A percentile compares a stretch with the other conserved stretches of the same genome.
Conservation (phyloP, 2,888 invertebrate species). For the Notocelia uddmanniana region DNA sequence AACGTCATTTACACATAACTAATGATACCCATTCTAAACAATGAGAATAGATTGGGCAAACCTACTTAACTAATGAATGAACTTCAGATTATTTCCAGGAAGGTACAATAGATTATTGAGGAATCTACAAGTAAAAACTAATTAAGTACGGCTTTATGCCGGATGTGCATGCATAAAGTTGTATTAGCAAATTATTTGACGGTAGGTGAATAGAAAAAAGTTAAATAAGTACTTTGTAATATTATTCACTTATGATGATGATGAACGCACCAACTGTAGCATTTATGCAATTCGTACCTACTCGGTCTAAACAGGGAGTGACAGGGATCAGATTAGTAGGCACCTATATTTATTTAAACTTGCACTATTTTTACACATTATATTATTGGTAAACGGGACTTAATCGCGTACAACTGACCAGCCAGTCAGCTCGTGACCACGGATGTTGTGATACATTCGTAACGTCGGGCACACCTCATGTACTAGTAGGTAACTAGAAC, state of each 20-base stretch:
- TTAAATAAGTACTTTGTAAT: not conserved
- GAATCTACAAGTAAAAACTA: not conserved
- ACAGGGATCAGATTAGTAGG: too few species aligned
- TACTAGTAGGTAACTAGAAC: too few species aligned
- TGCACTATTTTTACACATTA: too few species aligned
- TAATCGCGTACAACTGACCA: too few species aligned
- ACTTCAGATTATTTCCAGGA: not conserved
- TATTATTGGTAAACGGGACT: too few species aligned
- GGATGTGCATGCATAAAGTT: too few species aligned
- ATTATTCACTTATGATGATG: not conserved
- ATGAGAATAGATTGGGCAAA: conserved; percentile 16
- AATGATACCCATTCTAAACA: conserved; percentile 17
- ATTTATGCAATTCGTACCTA: not conserved
- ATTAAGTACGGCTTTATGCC: too few species aligned
- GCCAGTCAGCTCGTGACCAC: too few species aligned
- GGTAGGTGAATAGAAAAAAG: not conserved
- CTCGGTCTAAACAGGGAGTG: too few species aligned
- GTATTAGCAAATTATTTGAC: not conserved
- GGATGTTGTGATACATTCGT: too few species aligned
- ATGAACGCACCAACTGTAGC: not conserved
- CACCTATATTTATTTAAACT: too few species aligned
- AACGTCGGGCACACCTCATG: too few species aligned
- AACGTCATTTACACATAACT: conserved; percentile 4
- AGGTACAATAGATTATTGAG: not conserved
- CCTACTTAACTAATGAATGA: conserved; percentile 10